phyloP scores from a whole-genome alignment of 2,797 vertebrate genomes.

The Sebastes elongatus region DNA sequence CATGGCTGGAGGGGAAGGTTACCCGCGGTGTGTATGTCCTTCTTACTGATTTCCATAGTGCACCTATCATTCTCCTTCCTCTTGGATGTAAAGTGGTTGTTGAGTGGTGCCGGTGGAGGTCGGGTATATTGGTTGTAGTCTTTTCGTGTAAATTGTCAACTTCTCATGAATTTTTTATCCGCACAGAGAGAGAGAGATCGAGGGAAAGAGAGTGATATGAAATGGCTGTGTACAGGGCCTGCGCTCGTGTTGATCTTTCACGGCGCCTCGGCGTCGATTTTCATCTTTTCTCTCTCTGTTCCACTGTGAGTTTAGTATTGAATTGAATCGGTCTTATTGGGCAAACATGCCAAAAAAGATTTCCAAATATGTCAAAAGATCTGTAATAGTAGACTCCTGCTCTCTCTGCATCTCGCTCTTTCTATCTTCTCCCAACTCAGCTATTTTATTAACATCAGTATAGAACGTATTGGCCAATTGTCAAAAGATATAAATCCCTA shows the following conservation, averaged over 20 bases:
- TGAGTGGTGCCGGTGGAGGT: slow-evolving; percentile 22
- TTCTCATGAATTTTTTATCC: slow-evolving; percentile 46
- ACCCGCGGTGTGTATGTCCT: not conserved
- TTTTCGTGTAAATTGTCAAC: slow-evolving; percentile 41
- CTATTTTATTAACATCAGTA: not conserved
- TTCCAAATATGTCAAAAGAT: slow-evolving; percentile 3
- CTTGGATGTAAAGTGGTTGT: slow-evolving; percentile 25
- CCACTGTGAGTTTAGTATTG: slow-evolving; percentile 12
- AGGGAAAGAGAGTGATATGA: slow-evolving; percentile 16
- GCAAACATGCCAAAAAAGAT: slow-evolving; percentile 19
- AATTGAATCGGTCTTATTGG: slow-evolving; percentile 22
- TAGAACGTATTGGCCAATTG: not conserved
- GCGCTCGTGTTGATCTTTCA: slow-evolving; percentile 19
- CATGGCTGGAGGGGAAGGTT: slow-evolving; percentile 21
- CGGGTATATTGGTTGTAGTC: slow-evolving; percentile 27
- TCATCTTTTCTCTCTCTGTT: slow-evolving; percentile 11
- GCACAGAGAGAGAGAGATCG: not conserved
- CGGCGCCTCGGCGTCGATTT: slow-evolving; percentile 24
- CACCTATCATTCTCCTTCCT: slow-evolving; percentile 5
- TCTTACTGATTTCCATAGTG: slow-evolving; percentile 17
- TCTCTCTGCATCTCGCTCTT: not conserved
- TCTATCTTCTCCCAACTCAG: not conserved
- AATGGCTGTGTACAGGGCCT: slow-evolving; percentile 25
- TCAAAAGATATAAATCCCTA: not conserved
- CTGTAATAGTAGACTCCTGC: not conserved